Percentiles rank a stretch among this genome's conserved stretches.
Evolutionary conservation across 2,113 vertebrate genomes (phyloP).

Genomic region (Leptobrachium leishanense): DNA sequence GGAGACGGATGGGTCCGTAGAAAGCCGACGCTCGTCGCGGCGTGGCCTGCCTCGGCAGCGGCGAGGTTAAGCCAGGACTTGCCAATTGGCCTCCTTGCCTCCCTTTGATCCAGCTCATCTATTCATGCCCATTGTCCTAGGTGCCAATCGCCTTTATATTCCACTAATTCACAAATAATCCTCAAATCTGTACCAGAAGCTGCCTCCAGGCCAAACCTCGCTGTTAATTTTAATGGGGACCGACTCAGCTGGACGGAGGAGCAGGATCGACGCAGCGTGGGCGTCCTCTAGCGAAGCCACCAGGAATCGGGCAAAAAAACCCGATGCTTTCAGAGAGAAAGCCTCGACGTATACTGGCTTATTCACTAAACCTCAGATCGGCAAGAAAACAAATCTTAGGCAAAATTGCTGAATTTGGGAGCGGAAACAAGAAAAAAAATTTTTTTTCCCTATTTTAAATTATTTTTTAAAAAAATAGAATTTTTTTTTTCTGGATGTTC

Average conservation of each 20-base stretch:
- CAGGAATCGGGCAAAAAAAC: no score
- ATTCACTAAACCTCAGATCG: no score
- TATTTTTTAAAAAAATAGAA: no score
- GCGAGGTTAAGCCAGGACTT: slow-evolving; percentile 16
- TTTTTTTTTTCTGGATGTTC: no score
- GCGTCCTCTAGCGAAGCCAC: slow-evolving; percentile 4
- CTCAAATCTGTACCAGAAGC: slow-evolving; percentile 32
- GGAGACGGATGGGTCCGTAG: no score
- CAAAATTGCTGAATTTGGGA: no score
- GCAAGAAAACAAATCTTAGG: no score
- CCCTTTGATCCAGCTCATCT: slow-evolving; percentile 45
- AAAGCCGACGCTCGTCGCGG: neutral
- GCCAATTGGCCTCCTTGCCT: slow-evolving; percentile 25
- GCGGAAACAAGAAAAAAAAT: no score
- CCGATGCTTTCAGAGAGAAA: no score
- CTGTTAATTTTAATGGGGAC: slow-evolving; percentile 30
- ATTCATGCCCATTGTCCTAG: slow-evolving; percentile 45
- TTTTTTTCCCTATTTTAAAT: no score
- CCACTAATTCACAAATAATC: slow-evolving; percentile 47
- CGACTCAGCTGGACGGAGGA: slow-evolving; percentile 8
- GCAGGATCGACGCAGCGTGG: neutral
- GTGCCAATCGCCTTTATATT: slow-evolving; percentile 44
- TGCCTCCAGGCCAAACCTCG: slow-evolving; percentile 26
- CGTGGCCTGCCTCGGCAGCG: neutral
- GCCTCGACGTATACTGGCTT: no score